Evolutionary conservation across 2,113 vertebrate species (phyloP), one percentile per base, ranked within the genome.

Genomic region (Dicrurus megarhynchus): DNA sequence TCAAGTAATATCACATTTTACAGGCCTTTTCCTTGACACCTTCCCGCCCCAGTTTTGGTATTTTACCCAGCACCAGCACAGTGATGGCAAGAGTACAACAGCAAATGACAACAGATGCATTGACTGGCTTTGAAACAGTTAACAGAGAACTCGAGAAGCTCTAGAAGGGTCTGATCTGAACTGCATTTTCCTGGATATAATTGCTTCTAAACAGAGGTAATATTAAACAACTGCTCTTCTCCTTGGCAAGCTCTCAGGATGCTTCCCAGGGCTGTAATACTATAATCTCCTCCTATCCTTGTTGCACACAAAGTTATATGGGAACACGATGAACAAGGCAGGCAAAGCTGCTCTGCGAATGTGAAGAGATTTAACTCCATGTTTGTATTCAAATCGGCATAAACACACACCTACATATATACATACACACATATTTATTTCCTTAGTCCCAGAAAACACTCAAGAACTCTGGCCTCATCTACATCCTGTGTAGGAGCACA

Each of bases 151-250:
- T 28, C 50, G 20, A 56, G 6, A 16, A 39, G 50, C 26, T 92
- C 65, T 44, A 77, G 35, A 68, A 85, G 32, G 28, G 32, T n/a
- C 87, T 78, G 71, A 68, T 77, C n/a, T 44, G 53, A 92, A 91
- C 11, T 81, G 46, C n/a, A 46, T 94, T 90, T 88, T 77, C 84
- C 89, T 84, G 57, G 17, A 52, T 59, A 23, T 41, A 90, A 90
- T 41, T 73, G 41, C n/a, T 80, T 73, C 83, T 92, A 86, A 81
- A 87, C 47, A 85, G 42, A 74, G 63, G 59, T 73, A 91, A 79
- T 90, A 68, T 35, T 95, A 79, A 94, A 91, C 82, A 91, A 85
- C 41, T 56, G 65, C 68, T 93, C 27, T 44, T 82, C 80, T 67
- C 13, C 73, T 84, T 89, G 73, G 80, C 90, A 89, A 47, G 52